Percentiles rank a stretch among this genome's conserved stretches.
phyloP scores from a whole-genome alignment of 2,888 invertebrate species.

The Drosophila affinis region DNA sequence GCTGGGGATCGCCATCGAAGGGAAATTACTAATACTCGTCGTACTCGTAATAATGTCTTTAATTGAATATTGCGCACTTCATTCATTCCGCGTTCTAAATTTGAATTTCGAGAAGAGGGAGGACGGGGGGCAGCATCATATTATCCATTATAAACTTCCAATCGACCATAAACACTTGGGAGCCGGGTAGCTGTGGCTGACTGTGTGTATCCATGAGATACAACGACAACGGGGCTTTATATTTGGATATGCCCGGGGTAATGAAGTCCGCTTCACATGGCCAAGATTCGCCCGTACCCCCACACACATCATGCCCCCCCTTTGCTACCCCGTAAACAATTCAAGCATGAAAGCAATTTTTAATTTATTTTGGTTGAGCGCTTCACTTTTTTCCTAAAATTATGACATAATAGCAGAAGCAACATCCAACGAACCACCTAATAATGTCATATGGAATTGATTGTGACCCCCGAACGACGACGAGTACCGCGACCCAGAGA shows the following conservation, averaged over 20 bases:
- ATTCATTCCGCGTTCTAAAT: slow-evolving; percentile 60
- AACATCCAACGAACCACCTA: slow-evolving; percentile 61
- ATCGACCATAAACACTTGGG: slow-evolving; percentile 81
- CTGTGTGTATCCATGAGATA: slow-evolving; percentile 2
- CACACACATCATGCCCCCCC: neutral
- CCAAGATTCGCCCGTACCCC: slow-evolving; percentile 44
- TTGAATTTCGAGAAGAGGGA: slow-evolving; percentile 4
- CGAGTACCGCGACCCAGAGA: slow-evolving; percentile 52
- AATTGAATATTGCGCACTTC: slow-evolving; percentile 82
- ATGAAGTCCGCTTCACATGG: slow-evolving; percentile 53
- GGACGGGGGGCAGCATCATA: slow-evolving; percentile 44
- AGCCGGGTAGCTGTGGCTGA: slow-evolving; percentile 4
- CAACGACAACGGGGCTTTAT: slow-evolving; percentile 53
- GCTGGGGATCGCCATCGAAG: slow-evolving; percentile 44
- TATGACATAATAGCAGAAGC: slow-evolving; percentile 76
- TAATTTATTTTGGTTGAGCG: slow-evolving; percentile 80
- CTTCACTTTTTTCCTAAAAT: slow-evolving; percentile 78
- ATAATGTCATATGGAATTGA: slow-evolving; percentile 78
- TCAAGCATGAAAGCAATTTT: slow-evolving; percentile 80
- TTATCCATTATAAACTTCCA: slow-evolving; percentile 80
- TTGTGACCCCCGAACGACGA: slow-evolving; percentile 59
- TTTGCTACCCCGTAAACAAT: slow-evolving; percentile 54
- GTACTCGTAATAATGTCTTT: slow-evolving; percentile 68
- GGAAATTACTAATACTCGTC: slow-evolving; percentile 78
- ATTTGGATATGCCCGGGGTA: slow-evolving; percentile 65